Evolutionary conservation across 1,140 invertebrate species (phyloP), one percentile per base, ranked within the genome.

Genomic region (Scaptomyza montana): DNA sequence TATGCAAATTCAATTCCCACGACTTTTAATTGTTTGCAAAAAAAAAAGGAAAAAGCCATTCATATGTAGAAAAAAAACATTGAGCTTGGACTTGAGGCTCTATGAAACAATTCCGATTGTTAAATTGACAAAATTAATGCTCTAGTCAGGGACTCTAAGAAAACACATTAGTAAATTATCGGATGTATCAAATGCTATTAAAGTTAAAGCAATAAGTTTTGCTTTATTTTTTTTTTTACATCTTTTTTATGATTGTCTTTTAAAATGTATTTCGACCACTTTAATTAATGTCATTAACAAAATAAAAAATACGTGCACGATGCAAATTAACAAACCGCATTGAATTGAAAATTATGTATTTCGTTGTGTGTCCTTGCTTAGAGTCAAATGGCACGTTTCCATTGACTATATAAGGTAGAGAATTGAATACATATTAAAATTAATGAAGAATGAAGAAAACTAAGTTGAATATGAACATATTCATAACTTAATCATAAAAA

Each of bases 1-100:
- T 84, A 87, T 87, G 82, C 84, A 87, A 87, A 87, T 87, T 71
- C 60, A 59, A 77, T 89, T 87, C 82, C 84, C 82, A 87, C 78
- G 84, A 89, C 76, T 87, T 86, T 82, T 78, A 86, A 86, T 82
- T 87, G 63, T 61, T 46, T 36, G 43, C 41, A 60, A 77, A 80
- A 66, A 64, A 16, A 16, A 16, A 16, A 63, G 13, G 41, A 63
- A 56, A 74, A 80, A 65, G 73, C 68, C 62, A 71, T 16, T 64
- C 45, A 47, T 53, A 30, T 21, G 30, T 49, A 45, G 74, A 62
- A 62, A 78, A 78, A 62, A 62, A 50, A 39, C 65, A 59, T 74
- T 73, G 43, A 62, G 78, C 55, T 62, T 66, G 69, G 33, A 71
- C 62, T 72, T 72, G 69, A 66, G 28, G 28, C 28, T 21, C 13